Evolutionary conservation across 2,888 invertebrate species (phyloP), one percentile per base, ranked within the genome.

Genomic region (Gari tellinella): DNA sequence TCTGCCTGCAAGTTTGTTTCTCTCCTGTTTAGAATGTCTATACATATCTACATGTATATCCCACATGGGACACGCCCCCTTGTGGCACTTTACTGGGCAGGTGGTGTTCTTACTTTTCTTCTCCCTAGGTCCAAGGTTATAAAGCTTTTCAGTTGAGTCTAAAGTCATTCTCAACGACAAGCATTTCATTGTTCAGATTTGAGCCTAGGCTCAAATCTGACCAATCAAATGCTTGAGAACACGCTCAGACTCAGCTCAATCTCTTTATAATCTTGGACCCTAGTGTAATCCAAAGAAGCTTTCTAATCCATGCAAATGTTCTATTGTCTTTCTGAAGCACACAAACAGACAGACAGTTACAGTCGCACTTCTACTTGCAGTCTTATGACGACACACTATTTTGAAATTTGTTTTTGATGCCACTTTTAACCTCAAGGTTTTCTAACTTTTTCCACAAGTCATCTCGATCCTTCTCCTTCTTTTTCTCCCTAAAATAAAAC

Each of bases 391-490:
- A 75, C 58, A 79, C 69, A 49, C 69, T 72, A 43, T 79, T 79
- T 56, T 69, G 62, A 17, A 72, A 61, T 75, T 80, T 84, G 60
- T 83, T 82, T 75, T 81, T 82, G 57, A 73, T 78, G 72, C 81
- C 86, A 81, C 85, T 82, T 74, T 87, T 89, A 46, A 91, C 72
- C 79, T 91, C 89, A 63, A 91, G 82, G 63, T 87, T 88, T 62
- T 93, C 92, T 80, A 93, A 86, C 72, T 90, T 90, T 83, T 91
- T 92, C 99, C 99, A 99, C 93, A 99, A 94, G 93, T 99, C 99
- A 93, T 97, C 97, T 93, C 98, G 94, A 94, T 99, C 97, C 94
- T 98, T 95, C 94, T 98, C 97, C 93, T 97, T 94, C 94, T 97
- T 96, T 94, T 97, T 96, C 94, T 98, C 97, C 94, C 97, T 97